Percentiles rank a stretch among this genome's conserved stretches.
Conservation (phyloP, 2,888 invertebrate genomes). For the Sinodicranocentrus sp. region DNA sequence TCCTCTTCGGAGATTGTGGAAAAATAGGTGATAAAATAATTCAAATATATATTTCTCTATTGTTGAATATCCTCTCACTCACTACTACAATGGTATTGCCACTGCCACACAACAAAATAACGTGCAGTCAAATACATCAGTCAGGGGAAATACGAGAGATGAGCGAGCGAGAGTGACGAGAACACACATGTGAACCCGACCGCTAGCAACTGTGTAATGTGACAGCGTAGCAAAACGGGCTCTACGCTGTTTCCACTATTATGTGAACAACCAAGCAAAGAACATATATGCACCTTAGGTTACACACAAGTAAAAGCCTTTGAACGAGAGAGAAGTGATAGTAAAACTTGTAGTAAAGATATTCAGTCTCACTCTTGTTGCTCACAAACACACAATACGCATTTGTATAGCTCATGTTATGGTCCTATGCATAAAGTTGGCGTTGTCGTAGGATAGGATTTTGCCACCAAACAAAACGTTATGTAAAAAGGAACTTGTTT, state of each 20-base stretch:
- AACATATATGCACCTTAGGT: no score
- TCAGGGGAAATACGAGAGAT: constrained; percentile 61
- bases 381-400: constrained; percentile 20
- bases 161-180: constrained; percentile 57
- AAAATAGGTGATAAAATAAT: constrained; percentile 9
- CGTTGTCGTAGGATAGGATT: constrained; percentile 64
- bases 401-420: constrained; percentile 36
- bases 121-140: constrained; percentile 23
- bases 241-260: constrained; percentile 45
- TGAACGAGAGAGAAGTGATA: constrained; percentile 25
- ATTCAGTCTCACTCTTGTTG: constrained; percentile 1
- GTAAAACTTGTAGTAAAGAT: constrained; percentile 35
- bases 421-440: constrained; percentile 59
- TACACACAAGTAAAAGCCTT: no score
- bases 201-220: constrained; percentile 72
- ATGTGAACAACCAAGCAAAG: constrained; percentile 40
- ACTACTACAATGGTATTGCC: constrained; percentile 20
- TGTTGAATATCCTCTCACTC: constrained; percentile 24
- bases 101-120: constrained; percentile 6
- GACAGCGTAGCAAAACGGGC: constrained; percentile 63
- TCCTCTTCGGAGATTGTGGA: constrained; percentile 4
- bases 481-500: constrained; percentile 27
- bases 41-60: no score
- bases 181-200: constrained; percentile 68
- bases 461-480: constrained; percentile 54